Conservation (phyloP, 2,113 vertebrate genomes). For the Gymnarchus niloticus region DNA sequence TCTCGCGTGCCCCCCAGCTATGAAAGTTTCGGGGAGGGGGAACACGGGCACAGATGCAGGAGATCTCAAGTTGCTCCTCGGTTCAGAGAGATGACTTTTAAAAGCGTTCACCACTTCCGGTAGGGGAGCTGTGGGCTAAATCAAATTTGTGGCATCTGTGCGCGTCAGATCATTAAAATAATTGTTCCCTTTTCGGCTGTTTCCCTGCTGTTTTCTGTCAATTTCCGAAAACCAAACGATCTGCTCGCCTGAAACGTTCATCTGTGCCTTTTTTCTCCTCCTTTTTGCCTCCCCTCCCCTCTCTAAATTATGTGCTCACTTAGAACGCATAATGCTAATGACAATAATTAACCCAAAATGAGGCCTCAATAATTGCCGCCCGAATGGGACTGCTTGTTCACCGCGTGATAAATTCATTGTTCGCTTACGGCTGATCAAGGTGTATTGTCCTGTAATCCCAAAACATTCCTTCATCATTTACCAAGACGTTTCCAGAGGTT, state of each 20-base stretch:
- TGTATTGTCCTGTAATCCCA: conserved; percentile 59
- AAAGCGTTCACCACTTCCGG: conserved; percentile 49
- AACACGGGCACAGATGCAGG: not conserved
- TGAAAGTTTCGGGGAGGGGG: not conserved
- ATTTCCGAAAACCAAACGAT: conserved; percentile 91
- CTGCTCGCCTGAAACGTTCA: conserved; percentile 82
- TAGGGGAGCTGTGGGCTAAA: conserved; percentile 81
- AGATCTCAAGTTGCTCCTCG: not conserved
- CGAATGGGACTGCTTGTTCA: conserved; percentile 64
- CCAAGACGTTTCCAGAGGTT: conserved; percentile 42
- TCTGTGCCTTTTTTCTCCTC: conserved; percentile 53
- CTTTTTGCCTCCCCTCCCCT: conserved; percentile 26
- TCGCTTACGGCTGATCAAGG: conserved; percentile 60
- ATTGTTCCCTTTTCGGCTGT: conserved; percentile 97
- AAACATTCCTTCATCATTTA: conserved; percentile 49
- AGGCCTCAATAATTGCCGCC: conserved; percentile 90
- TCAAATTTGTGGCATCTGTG: conserved; percentile 89
- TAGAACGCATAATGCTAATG: conserved; percentile 91
- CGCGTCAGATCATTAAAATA: conserved; percentile 98
- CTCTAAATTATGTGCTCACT: conserved; percentile 87
- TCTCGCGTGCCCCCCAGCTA: not conserved
- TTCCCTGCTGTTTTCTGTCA: conserved; percentile 91
- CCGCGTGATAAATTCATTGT: conserved; percentile 53
- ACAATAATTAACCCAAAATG: conserved; percentile 97
- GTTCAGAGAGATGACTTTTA: not conserved